phyloP scores from a whole-genome alignment of 2,113 vertebrate genomes.

The Theropithecus gelada region DNA sequence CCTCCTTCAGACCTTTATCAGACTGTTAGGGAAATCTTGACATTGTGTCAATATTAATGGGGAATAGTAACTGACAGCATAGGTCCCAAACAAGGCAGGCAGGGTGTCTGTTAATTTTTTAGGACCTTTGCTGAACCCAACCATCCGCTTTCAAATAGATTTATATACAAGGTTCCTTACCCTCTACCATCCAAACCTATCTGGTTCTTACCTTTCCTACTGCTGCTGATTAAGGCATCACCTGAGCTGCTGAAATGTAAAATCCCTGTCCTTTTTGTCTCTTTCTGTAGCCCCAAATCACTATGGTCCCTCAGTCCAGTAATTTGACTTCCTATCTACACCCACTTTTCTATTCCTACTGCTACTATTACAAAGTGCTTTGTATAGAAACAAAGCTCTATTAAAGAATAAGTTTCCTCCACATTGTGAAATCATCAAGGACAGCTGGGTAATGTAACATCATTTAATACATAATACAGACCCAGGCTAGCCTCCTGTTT shows the following conservation, averaged over 20 bases:
- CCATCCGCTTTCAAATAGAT: background rate
- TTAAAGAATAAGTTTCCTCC: conserved; percentile 1
- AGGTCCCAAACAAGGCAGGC: background rate
- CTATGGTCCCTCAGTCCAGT: background rate
- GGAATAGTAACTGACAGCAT: background rate
- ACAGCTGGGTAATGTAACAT: background rate
- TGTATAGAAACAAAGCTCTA: background rate
- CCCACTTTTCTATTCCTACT: background rate
- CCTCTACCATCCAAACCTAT: background rate
- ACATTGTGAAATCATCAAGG: background rate
- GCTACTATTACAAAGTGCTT: background rate
- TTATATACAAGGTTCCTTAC: no score
- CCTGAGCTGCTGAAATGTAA: background rate
- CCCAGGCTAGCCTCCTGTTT: background rate
- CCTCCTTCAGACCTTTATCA: background rate
- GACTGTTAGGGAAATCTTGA: background rate
- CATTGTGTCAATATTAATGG: background rate
- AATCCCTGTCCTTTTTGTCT: background rate
- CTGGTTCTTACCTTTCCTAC: background rate
- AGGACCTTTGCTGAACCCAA: background rate
- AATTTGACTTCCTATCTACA: background rate
- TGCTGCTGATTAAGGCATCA: background rate
- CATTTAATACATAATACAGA: background rate
- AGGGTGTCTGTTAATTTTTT: background rate
- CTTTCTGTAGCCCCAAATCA: background rate